Conservation (phyloP, 2,113 vertebrate species). For the Aleadryas rufinucha region DNA sequence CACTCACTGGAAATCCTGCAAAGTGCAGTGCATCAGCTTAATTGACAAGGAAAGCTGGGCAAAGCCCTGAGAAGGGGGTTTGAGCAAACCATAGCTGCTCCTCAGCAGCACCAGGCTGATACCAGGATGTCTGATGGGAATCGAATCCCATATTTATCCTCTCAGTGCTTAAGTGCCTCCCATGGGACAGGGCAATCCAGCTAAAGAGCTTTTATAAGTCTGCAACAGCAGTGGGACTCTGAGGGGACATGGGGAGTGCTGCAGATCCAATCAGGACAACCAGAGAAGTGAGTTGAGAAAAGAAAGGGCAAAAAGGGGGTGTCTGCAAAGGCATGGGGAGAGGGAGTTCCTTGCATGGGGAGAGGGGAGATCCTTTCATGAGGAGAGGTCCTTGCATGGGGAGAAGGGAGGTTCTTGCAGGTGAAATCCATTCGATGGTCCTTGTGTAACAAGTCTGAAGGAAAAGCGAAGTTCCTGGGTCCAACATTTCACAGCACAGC, state of each 20-base stretch:
- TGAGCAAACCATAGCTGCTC: neutral
- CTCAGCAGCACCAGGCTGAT: fast-evolving
- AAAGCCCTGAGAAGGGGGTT: neutral
- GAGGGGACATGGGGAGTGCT: neutral
- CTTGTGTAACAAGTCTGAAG: neutral
- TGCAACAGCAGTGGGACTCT: neutral
- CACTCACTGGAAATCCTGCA: neutral
- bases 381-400: neutral
- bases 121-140: neutral
- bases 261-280: neutral
- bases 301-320: neutral
- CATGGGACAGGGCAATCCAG: neutral
- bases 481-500: neutral
- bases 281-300: neutral
- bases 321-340: neutral
- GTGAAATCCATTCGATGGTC: fast-evolving
- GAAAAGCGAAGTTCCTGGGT: neutral
- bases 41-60: neutral
- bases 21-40: neutral
- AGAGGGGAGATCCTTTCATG: no score
- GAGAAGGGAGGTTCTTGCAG: neutral
- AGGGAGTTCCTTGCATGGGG: neutral
- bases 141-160: neutral
- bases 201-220: neutral
- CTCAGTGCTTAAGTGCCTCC: neutral